A percentile compares a stretch with the other conserved stretches of the same genome.
phyloP scores from a whole-genome alignment of 2,113 vertebrate species.

The Myxocyprinus asiaticus region DNA sequence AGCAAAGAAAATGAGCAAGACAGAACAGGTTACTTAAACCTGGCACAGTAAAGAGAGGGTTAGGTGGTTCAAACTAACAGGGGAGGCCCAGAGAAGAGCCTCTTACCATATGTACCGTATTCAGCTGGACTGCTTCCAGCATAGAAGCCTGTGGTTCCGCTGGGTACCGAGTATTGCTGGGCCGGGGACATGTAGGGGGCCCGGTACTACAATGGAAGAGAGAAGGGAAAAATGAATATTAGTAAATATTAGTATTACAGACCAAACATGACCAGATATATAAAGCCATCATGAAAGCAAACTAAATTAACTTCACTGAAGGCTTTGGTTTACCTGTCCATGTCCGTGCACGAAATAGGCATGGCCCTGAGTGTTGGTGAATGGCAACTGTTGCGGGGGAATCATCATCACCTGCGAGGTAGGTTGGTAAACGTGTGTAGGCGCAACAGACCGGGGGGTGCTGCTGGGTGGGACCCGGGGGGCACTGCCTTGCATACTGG shows the following conservation, averaged over 20 bases:
- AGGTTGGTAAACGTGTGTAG: conserved; percentile 88
- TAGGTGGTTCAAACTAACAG: conserved; percentile 29
- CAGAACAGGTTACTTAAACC: background rate
- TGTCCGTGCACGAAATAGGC: conserved; percentile 87
- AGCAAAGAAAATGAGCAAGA: background rate
- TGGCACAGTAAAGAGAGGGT: background rate
- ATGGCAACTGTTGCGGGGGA: conserved; percentile 88
- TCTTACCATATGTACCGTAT: conserved; percentile 89
- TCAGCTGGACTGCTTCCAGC: conserved; percentile 91
- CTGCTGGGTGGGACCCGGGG: conserved; percentile 87
- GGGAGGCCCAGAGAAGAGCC: conserved; percentile 36
- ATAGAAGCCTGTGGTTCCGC: conserved; percentile 87
- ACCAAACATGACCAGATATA: no score
- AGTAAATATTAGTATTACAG: no score
- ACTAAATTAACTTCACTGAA: no score
- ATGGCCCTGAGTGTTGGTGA: conserved; percentile 86
- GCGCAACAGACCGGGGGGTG: conserved; percentile 84
- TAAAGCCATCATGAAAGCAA: no score
- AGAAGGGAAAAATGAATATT: background rate
- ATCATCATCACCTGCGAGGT: conserved; percentile 98
- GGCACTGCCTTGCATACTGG: conserved; percentile 85
- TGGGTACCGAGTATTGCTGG: conserved; percentile 92
- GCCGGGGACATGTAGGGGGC: conserved; percentile 86
- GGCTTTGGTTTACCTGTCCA: no score
- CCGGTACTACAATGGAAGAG: conserved; percentile 79